Base-by-base conservation (phyloP, 2,888 invertebrate species). In the Tetragnatha montana region DNA sequence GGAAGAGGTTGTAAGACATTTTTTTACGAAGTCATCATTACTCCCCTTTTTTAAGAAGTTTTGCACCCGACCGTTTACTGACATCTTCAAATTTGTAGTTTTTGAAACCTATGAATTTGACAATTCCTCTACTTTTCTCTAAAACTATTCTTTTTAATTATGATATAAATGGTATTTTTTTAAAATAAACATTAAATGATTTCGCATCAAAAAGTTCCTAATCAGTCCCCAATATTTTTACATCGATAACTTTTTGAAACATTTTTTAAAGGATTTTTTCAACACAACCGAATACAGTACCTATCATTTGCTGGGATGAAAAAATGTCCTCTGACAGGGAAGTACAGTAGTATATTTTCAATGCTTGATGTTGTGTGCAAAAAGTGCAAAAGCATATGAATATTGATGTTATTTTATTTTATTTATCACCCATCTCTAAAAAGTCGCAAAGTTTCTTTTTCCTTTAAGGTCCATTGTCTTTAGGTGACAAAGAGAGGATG, bases 351-450 rank as follows among this genome's bases (percentile, higher is more conserved):
- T 75, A 75, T 75, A 75, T 75, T 75, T 75, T 75, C 75, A 75
- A 75, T 75, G 75, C 35, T 75, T 75, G 75, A 35, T 51, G 75
- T 75, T 75, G 75, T 8, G 75, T 8, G 47, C 75, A 47, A 76
- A 76, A 76, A 76, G 75, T 76, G n/a, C 47, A 76, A 76, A 76
- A 75, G 75, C 75, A 75, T 75, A 22, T 75, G 75, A 75, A 75
- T 19, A 75, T 75, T 75, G 14, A 21, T 75, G 35, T 75, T 75
- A 75, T 75, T 75, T 35, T 75, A 22, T 75, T 19, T 19, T 22
- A 49, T 6, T 35, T 49, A 76, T 1, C 47, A 47, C 47, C 22
- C 75, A 47, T 47, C 35, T 8, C 75, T 76, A 76, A 10, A 6
- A 1, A 10, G 10, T 4, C 49, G 73, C 73, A 19, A 73, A 19